Evolutionary conservation across 1,140 invertebrate species (phyloP).

Genomic region (Phenacoccus solenopsis): DNA sequence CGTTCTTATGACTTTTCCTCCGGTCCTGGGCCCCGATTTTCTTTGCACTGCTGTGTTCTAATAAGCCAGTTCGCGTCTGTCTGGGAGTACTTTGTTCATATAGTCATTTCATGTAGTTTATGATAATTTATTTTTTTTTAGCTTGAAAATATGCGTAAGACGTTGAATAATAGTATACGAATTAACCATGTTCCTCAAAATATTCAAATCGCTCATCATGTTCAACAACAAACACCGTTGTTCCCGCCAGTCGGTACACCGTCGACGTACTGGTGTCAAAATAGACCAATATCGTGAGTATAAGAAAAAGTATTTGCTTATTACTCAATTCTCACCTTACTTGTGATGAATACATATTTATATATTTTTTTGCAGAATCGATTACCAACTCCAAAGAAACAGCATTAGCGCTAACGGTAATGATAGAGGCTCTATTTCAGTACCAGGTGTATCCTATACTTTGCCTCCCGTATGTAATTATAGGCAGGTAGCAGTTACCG

Average conservation of each 20-base stretch:
- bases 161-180: not conserved
- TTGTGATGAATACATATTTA: too few relatives aligned
- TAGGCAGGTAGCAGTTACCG: constrained; percentile 1
- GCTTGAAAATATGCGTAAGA: not conserved
- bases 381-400: not conserved
- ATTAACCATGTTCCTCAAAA: not conserved
- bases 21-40: too few relatives aligned
- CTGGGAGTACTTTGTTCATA: too few relatives aligned
- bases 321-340: too few relatives aligned
- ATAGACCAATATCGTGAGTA: not conserved
- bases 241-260: not conserved
- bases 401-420: not conserved
- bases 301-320: not conserved
- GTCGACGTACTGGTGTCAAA: constrained; percentile 1
- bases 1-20: too few relatives aligned
- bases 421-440: not conserved
- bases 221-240: not conserved
- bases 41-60: too few relatives aligned
- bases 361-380: not conserved
- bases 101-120: too few relatives aligned
- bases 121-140: not conserved
- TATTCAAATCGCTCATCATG: not conserved
- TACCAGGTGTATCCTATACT: constrained; percentile 5
- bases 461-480: constrained; percentile 9
- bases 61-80: too few relatives aligned